Evolutionary conservation across 2,113 vertebrate genomes (phyloP).

Genomic region (Dermatemys mawii): DNA sequence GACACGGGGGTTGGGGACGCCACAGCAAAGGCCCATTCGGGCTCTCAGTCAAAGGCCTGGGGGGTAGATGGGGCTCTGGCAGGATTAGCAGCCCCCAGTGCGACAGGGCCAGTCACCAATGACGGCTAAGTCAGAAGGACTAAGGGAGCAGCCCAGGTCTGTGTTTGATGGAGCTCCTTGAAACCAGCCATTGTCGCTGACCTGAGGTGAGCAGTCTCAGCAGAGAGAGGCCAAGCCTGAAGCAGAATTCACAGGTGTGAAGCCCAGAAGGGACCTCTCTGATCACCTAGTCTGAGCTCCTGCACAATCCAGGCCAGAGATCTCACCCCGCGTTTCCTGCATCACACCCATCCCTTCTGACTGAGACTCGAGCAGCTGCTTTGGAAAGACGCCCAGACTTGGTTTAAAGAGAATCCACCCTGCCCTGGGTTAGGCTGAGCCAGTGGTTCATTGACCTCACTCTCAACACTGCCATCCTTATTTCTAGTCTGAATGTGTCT

Average conservation of each 20-base stretch:
- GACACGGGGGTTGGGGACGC: not conserved
- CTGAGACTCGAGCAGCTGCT: not conserved
- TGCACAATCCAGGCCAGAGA: not conserved
- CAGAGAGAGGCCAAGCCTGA: not conserved
- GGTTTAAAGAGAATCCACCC: not conserved
- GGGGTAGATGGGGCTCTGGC: not conserved
- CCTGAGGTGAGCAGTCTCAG: not conserved
- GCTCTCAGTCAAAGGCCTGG: not conserved
- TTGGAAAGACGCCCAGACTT: not conserved
- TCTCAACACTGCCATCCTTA: not conserved
- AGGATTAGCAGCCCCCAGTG: not conserved
- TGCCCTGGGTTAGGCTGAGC: not conserved
- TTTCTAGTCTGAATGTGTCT: not conserved
- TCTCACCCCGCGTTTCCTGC: not conserved
- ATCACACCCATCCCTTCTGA: not conserved
- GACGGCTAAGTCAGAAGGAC: not conserved
- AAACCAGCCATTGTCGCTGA: not conserved
- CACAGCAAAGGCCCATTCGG: not conserved
- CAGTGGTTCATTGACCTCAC: not conserved
- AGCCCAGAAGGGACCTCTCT: not conserved
- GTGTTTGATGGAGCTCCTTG: not conserved
- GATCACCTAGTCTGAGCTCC: not conserved
- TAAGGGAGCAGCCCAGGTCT: not conserved
- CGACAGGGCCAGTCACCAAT: not conserved
- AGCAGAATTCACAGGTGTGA: not conserved